A percentile compares a stretch with the other conserved stretches of the same genome.
Conservation (phyloP, 2,113 vertebrate species). For the Ploceus nigricollis region DNA sequence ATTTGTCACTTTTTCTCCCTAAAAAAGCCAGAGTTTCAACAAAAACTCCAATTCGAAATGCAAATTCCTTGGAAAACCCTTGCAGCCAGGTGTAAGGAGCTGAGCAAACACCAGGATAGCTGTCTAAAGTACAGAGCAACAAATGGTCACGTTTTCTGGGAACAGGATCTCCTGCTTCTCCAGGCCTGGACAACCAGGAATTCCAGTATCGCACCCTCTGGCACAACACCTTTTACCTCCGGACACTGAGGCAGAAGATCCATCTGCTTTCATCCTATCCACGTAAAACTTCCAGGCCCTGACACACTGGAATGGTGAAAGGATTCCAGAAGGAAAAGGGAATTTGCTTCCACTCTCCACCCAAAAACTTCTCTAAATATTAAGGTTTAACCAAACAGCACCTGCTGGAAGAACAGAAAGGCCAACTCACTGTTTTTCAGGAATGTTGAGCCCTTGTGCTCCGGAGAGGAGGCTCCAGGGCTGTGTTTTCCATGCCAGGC, state of each 20-base stretch:
- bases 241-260: neutral
- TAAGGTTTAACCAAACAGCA: fast-evolving
- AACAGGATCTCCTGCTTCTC: neutral
- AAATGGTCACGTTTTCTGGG: neutral
- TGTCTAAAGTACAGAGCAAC: neutral
- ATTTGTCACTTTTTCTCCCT: neutral
- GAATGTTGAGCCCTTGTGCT: neutral
- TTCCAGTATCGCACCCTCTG: neutral
- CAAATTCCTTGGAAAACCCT: neutral
- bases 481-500: neutral
- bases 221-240: neutral
- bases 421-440: neutral
- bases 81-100: neutral
- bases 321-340: neutral
- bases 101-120: neutral
- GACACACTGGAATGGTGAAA: neutral
- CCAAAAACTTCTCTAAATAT: neutral
- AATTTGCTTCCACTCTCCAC: neutral
- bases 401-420: neutral
- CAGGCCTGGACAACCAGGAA: neutral
- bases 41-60: neutral
- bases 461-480: neutral
- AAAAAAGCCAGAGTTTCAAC: neutral
- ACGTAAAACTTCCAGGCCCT: neutral
- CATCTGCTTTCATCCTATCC: too few relatives aligned